Evolutionary conservation across 37 sponge, comb jelly and placozoan genomes (phyloP).

Genomic region (Oscarella lobularis): DNA sequence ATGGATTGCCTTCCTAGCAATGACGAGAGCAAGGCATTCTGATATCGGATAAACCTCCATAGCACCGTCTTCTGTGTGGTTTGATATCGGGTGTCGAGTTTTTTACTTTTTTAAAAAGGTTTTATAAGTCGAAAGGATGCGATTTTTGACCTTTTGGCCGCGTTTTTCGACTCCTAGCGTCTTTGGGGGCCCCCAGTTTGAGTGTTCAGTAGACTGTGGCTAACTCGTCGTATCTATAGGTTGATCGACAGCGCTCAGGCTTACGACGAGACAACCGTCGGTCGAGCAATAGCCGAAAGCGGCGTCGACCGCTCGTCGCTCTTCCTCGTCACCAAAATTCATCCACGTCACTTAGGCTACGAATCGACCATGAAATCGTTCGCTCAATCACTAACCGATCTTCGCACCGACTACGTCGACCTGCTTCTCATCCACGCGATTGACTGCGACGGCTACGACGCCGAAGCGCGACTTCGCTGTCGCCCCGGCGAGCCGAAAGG

Average conservation of each 20-base stretch:
- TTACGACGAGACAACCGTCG: background rate
- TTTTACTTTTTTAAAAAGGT: no score
- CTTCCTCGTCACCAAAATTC: background rate
- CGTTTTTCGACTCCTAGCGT: no score
- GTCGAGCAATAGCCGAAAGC: background rate
- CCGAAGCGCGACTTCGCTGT: background rate
- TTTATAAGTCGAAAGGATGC: no score
- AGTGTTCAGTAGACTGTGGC: no score
- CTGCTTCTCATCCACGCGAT: background rate
- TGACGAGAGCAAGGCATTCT: no score
- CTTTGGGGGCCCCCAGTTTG: no score
- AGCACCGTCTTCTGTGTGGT: no score
- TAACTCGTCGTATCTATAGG: background rate
- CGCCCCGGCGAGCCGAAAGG: conserved; percentile 1
- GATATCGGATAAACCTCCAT: no score
- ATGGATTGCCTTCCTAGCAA: no score
- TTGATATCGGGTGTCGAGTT: no score
- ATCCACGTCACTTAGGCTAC: background rate
- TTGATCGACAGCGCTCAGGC: background rate
- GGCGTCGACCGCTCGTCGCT: background rate
- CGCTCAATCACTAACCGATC: background rate
- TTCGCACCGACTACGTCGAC: background rate
- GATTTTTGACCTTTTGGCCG: no score
- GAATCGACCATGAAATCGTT: background rate
- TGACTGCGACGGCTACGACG: background rate